Base-by-base conservation (phyloP, 1,140 invertebrate species). In the Caenorhabditis latens region DNA sequence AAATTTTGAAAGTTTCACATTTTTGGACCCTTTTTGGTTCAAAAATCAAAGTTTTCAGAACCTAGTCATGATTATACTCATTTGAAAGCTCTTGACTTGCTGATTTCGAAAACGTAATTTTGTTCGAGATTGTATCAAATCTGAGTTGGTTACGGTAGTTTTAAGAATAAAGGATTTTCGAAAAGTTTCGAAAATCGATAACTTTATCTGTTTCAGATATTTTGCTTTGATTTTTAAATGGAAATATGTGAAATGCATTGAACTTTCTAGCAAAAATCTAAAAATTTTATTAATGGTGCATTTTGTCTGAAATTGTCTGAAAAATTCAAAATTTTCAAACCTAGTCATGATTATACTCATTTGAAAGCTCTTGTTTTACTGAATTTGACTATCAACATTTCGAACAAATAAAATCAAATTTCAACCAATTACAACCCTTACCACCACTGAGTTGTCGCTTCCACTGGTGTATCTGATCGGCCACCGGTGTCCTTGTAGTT, bases 381-480 rank as follows among this genome's bases (percentile, higher is more conserved):
- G 16, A 57, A 55, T 24, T 57, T 21, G n/a, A 42, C 57, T 32
- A 50, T 48, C 7, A 48, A 53, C 7, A 55, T 4, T 55, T 24
- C 43, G 6, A 46, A 9, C 2, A 5, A 11, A 2, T 2, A 50
- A 50, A 50, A 50, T 50, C 50, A 50, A 0, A 50, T 50, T 50
- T 50, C 50, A 9, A 2, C 32, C 32, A 32, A 32, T 65, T n/a
- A 11, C 63, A n/a, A 43, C 14, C n/a, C 84, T 19, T 32, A 89
- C 88, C 84, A 40, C 87, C 84, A 82, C 79, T 84, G 42, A 89
- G 46, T 61, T 90, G 75, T 16, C 53, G 21, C 21, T 83, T 88
- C 89, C 86, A 89, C 85, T 86, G 84, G 43, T 89, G 75, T 21
- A 89, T 85, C 24, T 82, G 58, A 40, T 85, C 86, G 19, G 84